Percentiles rank a stretch among this genome's conserved stretches.
Evolutionary conservation across 2,797 vertebrate genomes (phyloP).

Genomic region (Sebastes oblongus): DNA sequence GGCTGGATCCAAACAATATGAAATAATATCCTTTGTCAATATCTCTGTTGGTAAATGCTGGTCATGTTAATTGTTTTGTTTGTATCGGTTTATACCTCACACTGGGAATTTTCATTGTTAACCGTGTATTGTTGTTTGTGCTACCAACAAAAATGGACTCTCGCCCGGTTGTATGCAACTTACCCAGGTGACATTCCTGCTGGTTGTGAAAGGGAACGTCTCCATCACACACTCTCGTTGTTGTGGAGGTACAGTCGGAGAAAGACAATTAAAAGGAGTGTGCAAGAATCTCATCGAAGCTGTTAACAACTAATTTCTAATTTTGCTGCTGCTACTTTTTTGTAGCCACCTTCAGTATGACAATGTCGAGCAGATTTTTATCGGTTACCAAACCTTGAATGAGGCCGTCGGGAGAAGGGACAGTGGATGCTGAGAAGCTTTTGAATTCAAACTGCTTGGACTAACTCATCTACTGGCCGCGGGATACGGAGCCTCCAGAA

Average conservation of each 20-base stretch:
- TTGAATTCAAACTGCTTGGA: constrained; percentile 71
- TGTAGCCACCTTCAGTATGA: constrained; percentile 78
- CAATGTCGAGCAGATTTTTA: constrained; percentile 74
- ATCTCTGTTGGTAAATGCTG: constrained; percentile 74
- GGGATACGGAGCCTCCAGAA: constrained; percentile 64
- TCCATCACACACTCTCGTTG: constrained; percentile 50
- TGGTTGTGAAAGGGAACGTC: constrained; percentile 73
- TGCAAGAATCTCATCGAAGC: constrained; percentile 59
- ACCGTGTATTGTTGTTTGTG: constrained; percentile 60
- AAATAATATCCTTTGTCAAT: constrained; percentile 52
- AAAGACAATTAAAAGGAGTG: constrained; percentile 38
- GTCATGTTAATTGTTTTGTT: constrained; percentile 67
- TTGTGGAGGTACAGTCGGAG: constrained; percentile 34
- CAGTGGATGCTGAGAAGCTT: constrained; percentile 46
- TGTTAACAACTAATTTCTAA: constrained; percentile 74
- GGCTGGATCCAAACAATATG: constrained; percentile 78
- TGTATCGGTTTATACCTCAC: constrained; percentile 84
- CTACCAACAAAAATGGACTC: constrained; percentile 69
- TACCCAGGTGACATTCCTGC: constrained; percentile 63
- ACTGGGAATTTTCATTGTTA: constrained; percentile 79
- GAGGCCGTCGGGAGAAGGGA: constrained; percentile 38
- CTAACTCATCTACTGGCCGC: constrained; percentile 70
- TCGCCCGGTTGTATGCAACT: constrained; percentile 60
- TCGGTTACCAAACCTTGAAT: constrained; percentile 62
- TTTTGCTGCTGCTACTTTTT: constrained; percentile 87